Conservation (phyloP, 2,888 invertebrate genomes). For the Dolichomitus sp. region DNA sequence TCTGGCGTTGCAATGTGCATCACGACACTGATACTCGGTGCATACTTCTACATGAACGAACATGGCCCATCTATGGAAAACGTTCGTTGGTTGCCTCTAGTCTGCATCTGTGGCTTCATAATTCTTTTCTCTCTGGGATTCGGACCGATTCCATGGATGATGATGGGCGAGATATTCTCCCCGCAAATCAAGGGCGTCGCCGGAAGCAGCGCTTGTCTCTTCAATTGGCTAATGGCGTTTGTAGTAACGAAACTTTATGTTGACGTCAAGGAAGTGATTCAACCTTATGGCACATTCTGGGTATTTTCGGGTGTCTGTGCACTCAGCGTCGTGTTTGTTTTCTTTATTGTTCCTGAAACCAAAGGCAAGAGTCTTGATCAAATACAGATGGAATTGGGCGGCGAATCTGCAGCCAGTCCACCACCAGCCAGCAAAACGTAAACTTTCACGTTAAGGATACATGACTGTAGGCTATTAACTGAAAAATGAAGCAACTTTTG, state of each 20-base stretch:
- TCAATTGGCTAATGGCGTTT: conserved; percentile 94
- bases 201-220: conserved; percentile 92
- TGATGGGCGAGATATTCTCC: conserved; percentile 94
- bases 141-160: conserved; percentile 96
- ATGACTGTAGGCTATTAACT: not conserved
- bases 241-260: conserved; percentile 92
- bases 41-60: conserved; percentile 88
- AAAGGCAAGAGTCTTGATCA: conserved; percentile 86
- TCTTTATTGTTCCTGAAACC: conserved; percentile 89
- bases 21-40: conserved; percentile 90
- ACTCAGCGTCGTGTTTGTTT: conserved; percentile 90
- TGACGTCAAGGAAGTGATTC: conserved; percentile 88
- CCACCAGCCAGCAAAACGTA: conserved; percentile 2
- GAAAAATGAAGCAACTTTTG: not conserved
- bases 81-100: conserved; percentile 92
- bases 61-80: conserved; percentile 83
- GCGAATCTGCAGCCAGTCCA: not conserved
- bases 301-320: conserved; percentile 90
- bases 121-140: conserved; percentile 94
- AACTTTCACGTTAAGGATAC: not conserved
- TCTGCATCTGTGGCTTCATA: conserved; percentile 92
- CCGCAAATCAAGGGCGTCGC: conserved; percentile 93
- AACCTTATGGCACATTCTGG: conserved; percentile 91
- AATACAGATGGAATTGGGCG: conserved; percentile 85
- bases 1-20: conserved; percentile 92